These are phyloP conservation scores for Melanerpes aurifrons DNA, from an alignment of 2,113 vertebrate genomes.

Conservation along the genomic window DNA sequence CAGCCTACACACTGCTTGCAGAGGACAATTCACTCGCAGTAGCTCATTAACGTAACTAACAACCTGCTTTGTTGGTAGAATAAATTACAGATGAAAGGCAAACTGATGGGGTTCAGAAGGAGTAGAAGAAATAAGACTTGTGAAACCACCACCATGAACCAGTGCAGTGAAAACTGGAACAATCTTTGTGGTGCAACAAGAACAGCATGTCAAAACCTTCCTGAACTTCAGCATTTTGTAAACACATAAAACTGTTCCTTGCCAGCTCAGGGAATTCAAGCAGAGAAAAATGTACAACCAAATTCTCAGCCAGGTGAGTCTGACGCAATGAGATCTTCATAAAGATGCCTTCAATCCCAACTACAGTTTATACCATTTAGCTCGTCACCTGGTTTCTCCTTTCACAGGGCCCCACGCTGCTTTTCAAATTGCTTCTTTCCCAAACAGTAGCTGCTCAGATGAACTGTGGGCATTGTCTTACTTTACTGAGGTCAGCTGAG, in stretches of 20 bases:
- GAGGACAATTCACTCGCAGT: slow-evolving; percentile 6
- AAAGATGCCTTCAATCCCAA: neutral
- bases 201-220: neutral
- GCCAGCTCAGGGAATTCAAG: neutral
- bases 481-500: accelerated
- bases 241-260: neutral
- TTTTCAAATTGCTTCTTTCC: neutral
- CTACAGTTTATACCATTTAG: neutral
- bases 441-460: neutral
- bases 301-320: neutral
- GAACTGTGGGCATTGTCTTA: neutral
- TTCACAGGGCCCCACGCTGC: accelerated
- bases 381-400: neutral
- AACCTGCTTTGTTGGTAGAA: neutral
- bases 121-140: neutral
- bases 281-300: neutral
- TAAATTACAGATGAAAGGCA: neutral
- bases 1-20: neutral
- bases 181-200: slow-evolving; percentile 1
- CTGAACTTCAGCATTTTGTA: neutral
- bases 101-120: neutral
- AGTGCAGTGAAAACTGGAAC: neutral
- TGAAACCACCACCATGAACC: slow-evolving; percentile 20
- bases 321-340: neutral
- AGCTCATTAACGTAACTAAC: neutral